Base-by-base conservation (phyloP, 2,797 vertebrate species). In the Acomys russatus region DNA sequence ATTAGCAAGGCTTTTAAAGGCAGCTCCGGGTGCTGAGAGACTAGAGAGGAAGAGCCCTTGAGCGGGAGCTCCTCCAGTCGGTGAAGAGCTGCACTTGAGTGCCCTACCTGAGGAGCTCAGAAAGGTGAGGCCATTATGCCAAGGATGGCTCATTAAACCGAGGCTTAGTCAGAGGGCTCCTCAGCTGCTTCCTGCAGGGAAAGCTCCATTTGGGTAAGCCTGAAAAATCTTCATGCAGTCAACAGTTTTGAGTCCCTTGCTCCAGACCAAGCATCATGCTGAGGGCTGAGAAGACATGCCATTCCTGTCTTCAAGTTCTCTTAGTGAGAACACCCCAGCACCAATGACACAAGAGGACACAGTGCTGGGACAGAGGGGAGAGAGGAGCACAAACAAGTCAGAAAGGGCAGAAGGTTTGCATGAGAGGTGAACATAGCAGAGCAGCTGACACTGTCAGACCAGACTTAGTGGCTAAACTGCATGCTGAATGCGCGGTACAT, bases 1-100 rank as follows among this genome's bases (percentile, higher is more conserved):
- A 92, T 94, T 87, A 94, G 54, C 74, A 38, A 30, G 54, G 64
- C 90, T 71, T 92, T 95, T 92, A n/a, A 92, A 92, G 89, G 73
- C 59, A 54, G 28, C 79, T 83, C 93, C 68, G n/a, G 89, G 33
- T 10, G 83, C 73, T 35, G 28, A 61, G 70, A 51, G 66, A 54
- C 64, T 80, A 56, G 61, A 7, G 38, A 0, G 0, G 86, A 70
- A 88, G 92, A 88, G 68, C 64, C 63, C 94, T 68, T 54, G 70
- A 97, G 74, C 91, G 88, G 93, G 94, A 30, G 73, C 70, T 30
- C n/a, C 90, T 96, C 76, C 88, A 56, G 51, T 71, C 88, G 44
- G 56, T 78, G 12, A 64, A 90, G 86, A 94, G 92, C 49, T 7
- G 87, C 11, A 10, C 68, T 76, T 0, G 0, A 93, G 82, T 0